Base-by-base conservation (phyloP, 1,140 invertebrate species). In the Pogonognathellus flavescens region DNA sequence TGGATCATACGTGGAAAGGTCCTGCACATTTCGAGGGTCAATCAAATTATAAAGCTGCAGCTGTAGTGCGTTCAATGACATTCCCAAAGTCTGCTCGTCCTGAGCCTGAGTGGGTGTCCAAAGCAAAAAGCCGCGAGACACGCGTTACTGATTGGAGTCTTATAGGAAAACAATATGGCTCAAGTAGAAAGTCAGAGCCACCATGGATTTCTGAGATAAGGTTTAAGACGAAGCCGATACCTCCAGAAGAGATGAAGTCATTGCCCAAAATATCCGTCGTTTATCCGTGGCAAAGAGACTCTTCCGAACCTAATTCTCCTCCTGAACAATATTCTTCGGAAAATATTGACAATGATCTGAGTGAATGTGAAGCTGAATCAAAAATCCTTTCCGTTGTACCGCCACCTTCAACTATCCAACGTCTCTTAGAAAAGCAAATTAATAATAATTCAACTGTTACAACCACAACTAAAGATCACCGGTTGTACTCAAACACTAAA, bases 21-120 rank as follows among this genome's bases (percentile, higher is more conserved):
- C 87, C 84, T 20, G 85, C 84, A 59, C 83, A 87, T 50, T 87
- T 84, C 52, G 85, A 86, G 25, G 72, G 22, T 80, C 83, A 70
- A 50, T 16, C 22, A 80, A 84, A 25, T 20, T 18, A 31, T 18
- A 57, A 60, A 11, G 82, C 70, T 55, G 72, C 59, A 7, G 18
- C 88, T 31, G 87, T 85, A n/a, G 53, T 72, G 16, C 81, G 86
- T 16, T 88, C 88, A 53, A 62, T 88, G 81, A 88, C 88, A 20
- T 87, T 87, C 60, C 88, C 87, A 80, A 88, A 88, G 57, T 66
- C 85, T 3, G 52, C 80, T 25, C 83, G 84, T 11, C 70, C 85
- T 16, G 88, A 89, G 72, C 88, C 88, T n/a, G 88, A 89, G 80
- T 89, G 88, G 88, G 83, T 89, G 8, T 85, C 84, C n/a, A 89